Conservation (phyloP, 1,140 invertebrate species). For the Drosophila pectinifera region DNA sequence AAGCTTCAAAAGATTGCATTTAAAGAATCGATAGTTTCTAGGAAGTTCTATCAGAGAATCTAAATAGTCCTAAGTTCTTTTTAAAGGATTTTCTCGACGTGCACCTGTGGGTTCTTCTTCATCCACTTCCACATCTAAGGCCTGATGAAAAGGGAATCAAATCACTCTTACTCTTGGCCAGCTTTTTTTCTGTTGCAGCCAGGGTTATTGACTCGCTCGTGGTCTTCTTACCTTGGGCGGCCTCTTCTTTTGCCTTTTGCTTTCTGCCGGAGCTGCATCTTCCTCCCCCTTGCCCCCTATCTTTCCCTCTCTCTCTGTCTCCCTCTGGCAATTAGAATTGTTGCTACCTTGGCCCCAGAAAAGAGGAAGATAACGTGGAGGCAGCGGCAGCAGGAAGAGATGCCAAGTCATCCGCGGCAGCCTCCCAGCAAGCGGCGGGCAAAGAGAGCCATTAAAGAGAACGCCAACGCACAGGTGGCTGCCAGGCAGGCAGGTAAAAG, state of each 20-base stretch:
- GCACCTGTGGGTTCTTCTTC: slow-evolving; percentile 8
- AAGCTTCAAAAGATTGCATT: too few relatives aligned
- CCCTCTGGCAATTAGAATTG: slow-evolving; percentile 64
- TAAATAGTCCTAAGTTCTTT: not conserved
- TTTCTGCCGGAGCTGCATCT: slow-evolving; percentile 52
- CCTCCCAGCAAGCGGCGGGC: slow-evolving; percentile 22
- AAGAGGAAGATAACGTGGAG: slow-evolving; percentile 5
- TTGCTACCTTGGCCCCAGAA: slow-evolving; percentile 43
- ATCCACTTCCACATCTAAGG: slow-evolving; percentile 47
- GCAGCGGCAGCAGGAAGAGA: slow-evolving; percentile 37
- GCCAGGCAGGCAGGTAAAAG: slow-evolving; percentile 18
- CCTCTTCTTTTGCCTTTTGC: slow-evolving; percentile 61
- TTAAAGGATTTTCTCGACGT: slow-evolving; percentile 8
- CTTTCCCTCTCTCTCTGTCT: too few relatives aligned
- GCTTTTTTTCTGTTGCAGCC: slow-evolving; percentile 21
- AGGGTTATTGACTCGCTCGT: slow-evolving; percentile 70
- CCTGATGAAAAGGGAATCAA: slow-evolving; percentile 81
- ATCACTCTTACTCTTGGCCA: slow-evolving; percentile 80
- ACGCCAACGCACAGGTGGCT: slow-evolving; percentile 59
- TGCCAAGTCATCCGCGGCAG: slow-evolving; percentile 66
- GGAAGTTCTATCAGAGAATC: not conserved
- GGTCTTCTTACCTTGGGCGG: slow-evolving; percentile 40
- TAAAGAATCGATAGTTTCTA: too few relatives aligned
- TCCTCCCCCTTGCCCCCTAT: not conserved
- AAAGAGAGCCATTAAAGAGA: slow-evolving; percentile 36